phyloP scores from a whole-genome alignment of 2,888 invertebrate species.

The Drosophila sordidula region DNA sequence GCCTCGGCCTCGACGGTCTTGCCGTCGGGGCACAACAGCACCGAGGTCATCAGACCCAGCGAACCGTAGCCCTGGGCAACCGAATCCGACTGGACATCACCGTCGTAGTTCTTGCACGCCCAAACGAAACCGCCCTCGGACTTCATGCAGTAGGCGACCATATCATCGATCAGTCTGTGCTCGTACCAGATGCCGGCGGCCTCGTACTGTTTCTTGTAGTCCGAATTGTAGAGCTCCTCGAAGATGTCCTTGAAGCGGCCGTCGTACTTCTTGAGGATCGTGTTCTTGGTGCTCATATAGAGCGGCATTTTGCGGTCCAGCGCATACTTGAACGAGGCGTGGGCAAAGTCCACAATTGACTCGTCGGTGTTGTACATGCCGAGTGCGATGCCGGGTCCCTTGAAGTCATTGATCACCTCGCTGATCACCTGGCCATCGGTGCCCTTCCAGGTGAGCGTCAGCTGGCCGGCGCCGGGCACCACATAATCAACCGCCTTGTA shows the following conservation, averaged over 20 bases:
- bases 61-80: slow-evolving; percentile 99
- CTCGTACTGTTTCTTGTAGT: slow-evolving; percentile 94
- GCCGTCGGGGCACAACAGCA: slow-evolving; percentile 98
- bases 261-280: slow-evolving; percentile 97
- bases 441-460: slow-evolving; percentile 91
- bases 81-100: slow-evolving; percentile 99
- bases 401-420: slow-evolving; percentile 93
- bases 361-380: slow-evolving; percentile 99
- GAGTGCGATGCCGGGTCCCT: slow-evolving; percentile 95
- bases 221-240: slow-evolving; percentile 95
- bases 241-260: slow-evolving; percentile 99
- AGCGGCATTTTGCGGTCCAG: slow-evolving; percentile 93
- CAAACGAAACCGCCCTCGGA: slow-evolving; percentile 99
- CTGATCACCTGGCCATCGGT: slow-evolving; percentile 87
- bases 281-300: slow-evolving; percentile 98
- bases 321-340: slow-evolving; percentile 96
- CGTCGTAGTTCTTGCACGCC: slow-evolving; percentile 99
- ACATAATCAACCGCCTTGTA: slow-evolving; percentile 99
- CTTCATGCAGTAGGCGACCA: slow-evolving; percentile 99
- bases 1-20: slow-evolving; percentile 99
- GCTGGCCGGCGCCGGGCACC: slow-evolving; percentile 94
- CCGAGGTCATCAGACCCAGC: slow-evolving; percentile 99
- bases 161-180: slow-evolving; percentile 98
- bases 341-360: slow-evolving; percentile 97
- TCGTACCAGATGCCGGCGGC: slow-evolving; percentile 97